These are phyloP conservation scores for Molanna angustata DNA, from an alignment of 2,888 invertebrate genomes.

Conservation along the genomic window DNA sequence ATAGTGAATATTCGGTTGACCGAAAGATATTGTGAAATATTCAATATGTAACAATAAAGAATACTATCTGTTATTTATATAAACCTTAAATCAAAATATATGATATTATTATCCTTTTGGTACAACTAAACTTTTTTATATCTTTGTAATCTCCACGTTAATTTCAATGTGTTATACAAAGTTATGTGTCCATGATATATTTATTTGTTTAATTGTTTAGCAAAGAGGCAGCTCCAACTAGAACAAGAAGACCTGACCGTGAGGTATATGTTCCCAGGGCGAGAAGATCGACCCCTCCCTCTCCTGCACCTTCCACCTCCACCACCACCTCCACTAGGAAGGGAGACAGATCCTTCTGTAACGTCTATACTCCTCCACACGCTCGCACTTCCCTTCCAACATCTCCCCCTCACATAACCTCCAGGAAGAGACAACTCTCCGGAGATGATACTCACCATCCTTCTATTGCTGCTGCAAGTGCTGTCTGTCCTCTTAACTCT, in stretches of 20 bases:
- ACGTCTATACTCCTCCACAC: conserved; percentile 54
- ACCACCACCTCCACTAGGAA: background rate
- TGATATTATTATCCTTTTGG: too few species aligned
- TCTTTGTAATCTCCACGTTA: too few species aligned
- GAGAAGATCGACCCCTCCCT: conserved; percentile 43
- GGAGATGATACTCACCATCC: conserved; percentile 28
- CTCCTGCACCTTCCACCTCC: background rate
- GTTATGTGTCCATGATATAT: too few species aligned
- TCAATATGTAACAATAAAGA: too few species aligned
- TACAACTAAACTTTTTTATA: too few species aligned
- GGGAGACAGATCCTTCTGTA: conserved; percentile 44
- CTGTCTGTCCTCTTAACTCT: conserved; percentile 28
- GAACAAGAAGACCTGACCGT: conserved; percentile 68
- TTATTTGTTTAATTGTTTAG: conserved; percentile 13
- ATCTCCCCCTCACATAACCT: background rate
- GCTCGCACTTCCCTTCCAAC: conserved; percentile 26
- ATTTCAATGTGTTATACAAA: too few species aligned
- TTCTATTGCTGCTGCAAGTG: conserved; percentile 28
- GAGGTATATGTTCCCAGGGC: conserved; percentile 78
- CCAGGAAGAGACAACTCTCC: conserved; percentile 2
- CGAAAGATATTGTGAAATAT: too few species aligned
- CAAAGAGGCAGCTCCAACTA: conserved; percentile 37
- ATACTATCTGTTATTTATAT: too few species aligned
- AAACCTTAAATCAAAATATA: too few species aligned
- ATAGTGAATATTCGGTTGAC: too few species aligned